A percentile compares a stretch with the other conserved stretches of the same genome.
Evolutionary conservation across 2,113 vertebrate species (phyloP).

Genomic region (Hemiscyllium ocellatum): DNA sequence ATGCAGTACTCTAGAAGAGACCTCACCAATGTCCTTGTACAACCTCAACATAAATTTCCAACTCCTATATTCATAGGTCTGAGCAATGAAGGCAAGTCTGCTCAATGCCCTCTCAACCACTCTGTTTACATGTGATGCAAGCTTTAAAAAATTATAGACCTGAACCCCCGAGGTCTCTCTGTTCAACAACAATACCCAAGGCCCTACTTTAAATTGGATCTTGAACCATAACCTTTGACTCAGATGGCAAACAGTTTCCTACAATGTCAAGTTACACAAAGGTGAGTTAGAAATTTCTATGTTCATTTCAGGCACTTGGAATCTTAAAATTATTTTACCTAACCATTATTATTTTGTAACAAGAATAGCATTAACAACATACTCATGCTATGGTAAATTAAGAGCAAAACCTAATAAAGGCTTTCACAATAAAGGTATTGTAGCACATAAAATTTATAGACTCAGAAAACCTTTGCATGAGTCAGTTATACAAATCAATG

Average conservation of each 20-base stretch:
- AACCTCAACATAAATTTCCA: no score
- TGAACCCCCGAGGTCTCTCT: no score
- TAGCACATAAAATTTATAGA: neutral
- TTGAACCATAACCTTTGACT: neutral
- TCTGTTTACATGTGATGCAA: no score
- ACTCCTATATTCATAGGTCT: no score
- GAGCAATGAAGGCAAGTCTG: no score
- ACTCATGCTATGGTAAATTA: neutral
- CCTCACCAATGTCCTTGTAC: no score
- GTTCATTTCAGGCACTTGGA: neutral
- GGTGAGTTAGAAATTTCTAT: neutral
- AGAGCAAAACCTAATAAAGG: neutral
- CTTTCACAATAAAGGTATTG: neutral
- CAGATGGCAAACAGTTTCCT: neutral
- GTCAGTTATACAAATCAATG: neutral
- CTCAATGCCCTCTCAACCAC: no score
- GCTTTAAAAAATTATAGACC: no score
- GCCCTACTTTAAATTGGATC: neutral
- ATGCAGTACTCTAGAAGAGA: no score
- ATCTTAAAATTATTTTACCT: neutral
- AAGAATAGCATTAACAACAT: neutral
- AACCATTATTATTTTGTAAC: neutral
- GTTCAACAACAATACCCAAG: no score
- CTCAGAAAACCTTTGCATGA: neutral
- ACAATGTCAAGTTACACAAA: neutral